Evolutionary conservation across 35 echinoderm and acorn worm genomes (phyloP).

Genomic region (Hemicentrotus pulcherrimus): DNA sequence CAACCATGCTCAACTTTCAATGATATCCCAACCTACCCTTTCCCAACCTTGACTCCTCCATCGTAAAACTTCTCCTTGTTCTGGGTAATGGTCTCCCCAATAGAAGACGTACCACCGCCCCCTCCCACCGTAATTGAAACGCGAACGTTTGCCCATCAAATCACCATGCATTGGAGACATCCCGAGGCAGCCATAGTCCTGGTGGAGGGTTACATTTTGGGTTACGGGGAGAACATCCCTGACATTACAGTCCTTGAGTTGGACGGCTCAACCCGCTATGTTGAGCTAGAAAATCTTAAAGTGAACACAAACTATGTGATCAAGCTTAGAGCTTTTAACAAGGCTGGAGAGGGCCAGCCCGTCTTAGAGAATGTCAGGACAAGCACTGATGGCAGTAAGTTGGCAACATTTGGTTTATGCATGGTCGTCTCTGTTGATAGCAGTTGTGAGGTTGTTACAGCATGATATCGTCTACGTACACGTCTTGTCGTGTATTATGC

Average conservation of each 20-base stretch:
- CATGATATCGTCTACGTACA: not conserved
- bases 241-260: constrained; percentile 43
- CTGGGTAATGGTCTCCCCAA: not conserved
- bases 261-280: constrained; percentile 14
- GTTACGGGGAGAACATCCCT: constrained; percentile 69
- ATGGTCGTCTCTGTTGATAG: not conserved
- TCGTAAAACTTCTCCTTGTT: not conserved
- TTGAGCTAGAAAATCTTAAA: constrained; percentile 58
- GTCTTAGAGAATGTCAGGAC: constrained; percentile 61
- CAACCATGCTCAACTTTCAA: not conserved
- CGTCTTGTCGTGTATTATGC: not conserved
- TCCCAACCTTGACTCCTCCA: not conserved
- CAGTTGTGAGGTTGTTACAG: not conserved
- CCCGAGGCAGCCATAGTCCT: constrained; percentile 54
- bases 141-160: constrained; percentile 57
- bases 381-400: constrained; percentile 52
- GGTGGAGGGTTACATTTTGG: constrained; percentile 76
- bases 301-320: constrained; percentile 74
- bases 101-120: constrained; percentile 62
- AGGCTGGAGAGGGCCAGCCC: constrained; percentile 65
- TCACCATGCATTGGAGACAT: constrained; percentile 69
- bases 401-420: constrained; percentile 27
- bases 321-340: constrained; percentile 79
- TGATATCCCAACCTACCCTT: not conserved
- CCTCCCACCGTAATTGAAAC: constrained; percentile 23